Evolutionary conservation across 2,888 invertebrate species (phyloP).

Genomic region (Lycia hirtaria): DNA sequence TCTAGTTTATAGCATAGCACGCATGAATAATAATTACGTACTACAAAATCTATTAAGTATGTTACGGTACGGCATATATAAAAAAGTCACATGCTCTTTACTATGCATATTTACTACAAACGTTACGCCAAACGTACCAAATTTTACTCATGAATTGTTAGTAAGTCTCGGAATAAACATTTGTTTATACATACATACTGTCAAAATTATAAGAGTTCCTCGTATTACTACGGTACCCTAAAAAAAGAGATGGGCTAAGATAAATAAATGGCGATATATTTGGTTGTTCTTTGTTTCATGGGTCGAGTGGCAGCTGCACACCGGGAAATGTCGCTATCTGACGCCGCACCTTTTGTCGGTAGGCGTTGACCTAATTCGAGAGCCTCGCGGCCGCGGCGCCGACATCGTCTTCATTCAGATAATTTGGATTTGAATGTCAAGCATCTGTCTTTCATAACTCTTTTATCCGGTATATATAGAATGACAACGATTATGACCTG

Average conservation of each 20-base stretch:
- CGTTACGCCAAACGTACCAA: too few species aligned
- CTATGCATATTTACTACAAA: too few species aligned
- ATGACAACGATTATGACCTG: conserved; percentile 31
- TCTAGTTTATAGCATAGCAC: too few species aligned
- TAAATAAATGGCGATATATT: conserved; percentile 77
- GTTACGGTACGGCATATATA: too few species aligned
- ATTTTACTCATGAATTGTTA: too few species aligned
- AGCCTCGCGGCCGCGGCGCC: conserved; percentile 68
- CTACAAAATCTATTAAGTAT: too few species aligned
- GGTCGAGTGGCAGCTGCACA: conserved; percentile 75
- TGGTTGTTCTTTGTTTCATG: conserved; percentile 79
- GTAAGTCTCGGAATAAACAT: too few species aligned
- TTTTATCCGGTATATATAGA: conserved; percentile 27
- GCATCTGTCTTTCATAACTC: conserved; percentile 36
- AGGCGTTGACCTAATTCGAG: conserved; percentile 82
- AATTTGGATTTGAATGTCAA: conserved; percentile 55
- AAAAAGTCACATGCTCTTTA: too few species aligned
- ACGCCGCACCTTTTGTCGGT: conserved; percentile 82
- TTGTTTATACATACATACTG: too few species aligned
- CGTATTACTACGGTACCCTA: too few species aligned
- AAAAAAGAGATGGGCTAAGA: conserved; percentile 65
- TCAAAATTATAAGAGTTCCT: too few species aligned
- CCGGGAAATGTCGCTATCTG: conserved; percentile 80
- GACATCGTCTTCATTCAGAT: conserved; percentile 68
- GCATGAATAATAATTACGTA: too few species aligned